These are phyloP conservation scores for Ophiothrix spiculata DNA, from an alignment of 35 echinoderm and acorn worm species.

Conservation along the genomic window DNA sequence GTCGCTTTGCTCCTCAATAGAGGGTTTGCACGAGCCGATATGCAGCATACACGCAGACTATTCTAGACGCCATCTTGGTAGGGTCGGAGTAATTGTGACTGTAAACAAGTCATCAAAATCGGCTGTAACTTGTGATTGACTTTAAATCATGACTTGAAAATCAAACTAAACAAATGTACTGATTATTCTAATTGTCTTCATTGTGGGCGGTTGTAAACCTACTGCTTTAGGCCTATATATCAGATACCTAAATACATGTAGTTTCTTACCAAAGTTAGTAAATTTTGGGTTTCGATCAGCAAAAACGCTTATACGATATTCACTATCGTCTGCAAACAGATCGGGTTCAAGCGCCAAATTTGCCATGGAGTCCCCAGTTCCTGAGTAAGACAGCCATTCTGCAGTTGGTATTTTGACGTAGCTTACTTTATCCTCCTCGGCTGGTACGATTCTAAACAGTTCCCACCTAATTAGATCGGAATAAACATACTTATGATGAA, in stretches of 20 bases:
- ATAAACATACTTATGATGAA: not conserved
- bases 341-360: conserved; percentile 79
- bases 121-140: too few species aligned
- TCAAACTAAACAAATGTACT: too few species aligned
- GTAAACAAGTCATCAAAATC: too few species aligned
- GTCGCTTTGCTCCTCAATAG: too few species aligned
- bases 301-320: conserved; percentile 57
- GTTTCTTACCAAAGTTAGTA: conserved; percentile 23
- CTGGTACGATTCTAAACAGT: conserved; percentile 28
- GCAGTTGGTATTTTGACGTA: conserved; percentile 26
- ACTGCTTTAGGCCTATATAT: too few species aligned
- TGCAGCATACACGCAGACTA: too few species aligned
- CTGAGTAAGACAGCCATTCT: conserved; percentile 63
- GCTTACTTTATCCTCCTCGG: not conserved
- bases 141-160: too few species aligned
- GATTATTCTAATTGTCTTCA: too few species aligned
- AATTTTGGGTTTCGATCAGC: conserved; percentile 61
- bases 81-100: too few species aligned
- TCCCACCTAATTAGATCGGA: conserved; percentile 59
- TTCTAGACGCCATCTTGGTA: too few species aligned
- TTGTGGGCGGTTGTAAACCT: too few species aligned
- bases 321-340: conserved; percentile 50
- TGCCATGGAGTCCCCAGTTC: conserved; percentile 66
- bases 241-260: not conserved
- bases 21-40: too few species aligned